Percentiles rank a stretch among this genome's conserved stretches.
Evolutionary conservation across 2,888 invertebrate genomes (phyloP).

Genomic region (Lithodes maja): DNA sequence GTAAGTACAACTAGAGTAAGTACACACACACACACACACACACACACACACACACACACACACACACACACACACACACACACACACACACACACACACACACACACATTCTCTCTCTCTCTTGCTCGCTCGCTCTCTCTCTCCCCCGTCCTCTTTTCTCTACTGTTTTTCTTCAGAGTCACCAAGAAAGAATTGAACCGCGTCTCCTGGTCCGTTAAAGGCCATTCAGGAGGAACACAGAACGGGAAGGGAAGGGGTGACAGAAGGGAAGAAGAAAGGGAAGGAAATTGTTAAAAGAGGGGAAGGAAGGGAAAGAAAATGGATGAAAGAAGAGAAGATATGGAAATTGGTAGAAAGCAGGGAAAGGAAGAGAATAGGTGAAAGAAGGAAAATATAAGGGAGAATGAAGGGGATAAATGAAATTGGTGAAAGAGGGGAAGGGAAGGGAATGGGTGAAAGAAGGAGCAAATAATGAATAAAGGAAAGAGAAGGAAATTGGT

Average conservation of each 20-base stretch:
- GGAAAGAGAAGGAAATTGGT: not conserved
- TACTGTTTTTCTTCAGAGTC: not conserved
- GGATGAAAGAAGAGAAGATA: not conserved
- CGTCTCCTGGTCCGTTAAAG: not conserved
- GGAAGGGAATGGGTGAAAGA: not conserved
- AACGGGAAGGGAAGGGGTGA: not conserved
- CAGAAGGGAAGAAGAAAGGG: not conserved
- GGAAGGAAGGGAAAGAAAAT: slow-evolving; percentile 6
- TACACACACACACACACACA: too few relatives aligned
- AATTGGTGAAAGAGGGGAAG: not conserved
- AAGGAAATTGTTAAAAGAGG: not conserved
- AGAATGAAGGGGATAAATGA: not conserved
- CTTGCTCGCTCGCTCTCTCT: not conserved
- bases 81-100: too few relatives aligned
- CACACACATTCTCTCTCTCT: not conserved
- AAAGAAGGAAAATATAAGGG: not conserved
- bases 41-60: too few relatives aligned
- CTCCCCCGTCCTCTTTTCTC: not conserved
- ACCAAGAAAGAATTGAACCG: not conserved
- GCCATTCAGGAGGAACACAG: not conserved
- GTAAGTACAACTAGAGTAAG: too few relatives aligned
- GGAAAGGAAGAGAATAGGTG: not conserved
- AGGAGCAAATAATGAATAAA: not conserved
- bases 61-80: too few relatives aligned
- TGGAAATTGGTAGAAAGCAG: not conserved